Percentiles rank a stretch among this genome's conserved stretches.
These are phyloP conservation scores for Hirudo medicinalis DNA, from an alignment of 1,140 invertebrate species.

Conservation along the genomic window DNA sequence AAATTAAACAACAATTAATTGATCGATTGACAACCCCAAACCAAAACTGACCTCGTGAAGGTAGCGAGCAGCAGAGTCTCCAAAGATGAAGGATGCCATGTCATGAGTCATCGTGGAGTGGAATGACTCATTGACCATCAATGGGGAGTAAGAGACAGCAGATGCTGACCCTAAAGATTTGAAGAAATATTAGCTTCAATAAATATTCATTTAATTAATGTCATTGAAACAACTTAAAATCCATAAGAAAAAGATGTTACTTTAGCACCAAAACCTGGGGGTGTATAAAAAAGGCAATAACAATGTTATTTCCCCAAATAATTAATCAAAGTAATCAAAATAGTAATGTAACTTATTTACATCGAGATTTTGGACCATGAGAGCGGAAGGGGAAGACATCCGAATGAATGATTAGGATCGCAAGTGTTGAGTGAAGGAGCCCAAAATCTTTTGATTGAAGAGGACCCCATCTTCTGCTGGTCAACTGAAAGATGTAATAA, in stretches of 20 bases:
- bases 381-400: slow-evolving; percentile 27
- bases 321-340: no score
- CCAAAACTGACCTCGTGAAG: slow-evolving; percentile 33
- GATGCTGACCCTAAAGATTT: slow-evolving; percentile 17
- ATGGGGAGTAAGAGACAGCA: slow-evolving; percentile 28
- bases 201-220: no score
- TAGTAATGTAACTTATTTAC: not conserved
- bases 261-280: no score
- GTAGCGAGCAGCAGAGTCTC: slow-evolving; percentile 32
- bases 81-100: slow-evolving; percentile 36
- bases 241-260: no score
- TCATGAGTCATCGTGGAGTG: slow-evolving; percentile 32
- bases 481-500: slow-evolving; percentile 14
- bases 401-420: slow-evolving; percentile 40
- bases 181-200: not conserved
- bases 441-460: slow-evolving; percentile 43
- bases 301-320: slow-evolving; percentile 27
- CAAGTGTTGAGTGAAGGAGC: slow-evolving; percentile 39
- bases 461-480: slow-evolving; percentile 39
- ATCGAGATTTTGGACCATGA: not conserved
- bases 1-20: not conserved
- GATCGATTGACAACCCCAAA: not conserved
- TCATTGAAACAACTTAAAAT: no score
- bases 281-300: not conserved
- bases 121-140: slow-evolving; percentile 27